phyloP scores from a whole-genome alignment of 1,140 invertebrate genomes.

The Drosophila nebulosa region DNA sequence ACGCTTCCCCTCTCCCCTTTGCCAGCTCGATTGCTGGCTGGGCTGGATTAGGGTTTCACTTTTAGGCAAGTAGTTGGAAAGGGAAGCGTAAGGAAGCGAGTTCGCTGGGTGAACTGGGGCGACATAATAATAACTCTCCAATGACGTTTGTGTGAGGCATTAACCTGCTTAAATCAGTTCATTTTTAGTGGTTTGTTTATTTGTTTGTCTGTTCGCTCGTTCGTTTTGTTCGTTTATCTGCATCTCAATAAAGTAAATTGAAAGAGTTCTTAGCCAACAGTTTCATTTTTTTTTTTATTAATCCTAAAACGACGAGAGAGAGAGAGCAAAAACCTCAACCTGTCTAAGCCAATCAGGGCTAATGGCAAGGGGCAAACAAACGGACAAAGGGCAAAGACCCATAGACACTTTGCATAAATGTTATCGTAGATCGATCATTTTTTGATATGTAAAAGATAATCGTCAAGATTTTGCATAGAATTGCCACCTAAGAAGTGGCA shows the following conservation, averaged over 20 bases:
- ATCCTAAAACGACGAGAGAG: neutral
- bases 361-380: neutral
- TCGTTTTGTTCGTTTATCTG: neutral
- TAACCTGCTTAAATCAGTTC: slow-evolving; percentile 13
- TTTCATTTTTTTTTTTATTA: neutral
- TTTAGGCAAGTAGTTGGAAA: neutral
- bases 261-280: neutral
- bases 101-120: neutral
- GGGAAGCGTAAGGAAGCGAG: too few relatives aligned
- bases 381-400: too few relatives aligned
- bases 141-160: slow-evolving; percentile 5
- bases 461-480: too few relatives aligned
- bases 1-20: too few relatives aligned
- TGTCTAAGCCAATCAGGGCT: neutral
- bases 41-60: neutral
- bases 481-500: too few relatives aligned
- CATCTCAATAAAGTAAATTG: neutral
- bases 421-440: too few relatives aligned
- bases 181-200: slow-evolving; percentile 4
- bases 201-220: neutral
- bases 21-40: neutral
- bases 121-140: slow-evolving; percentile 8
- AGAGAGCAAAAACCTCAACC: too few relatives aligned
- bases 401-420: too few relatives aligned
- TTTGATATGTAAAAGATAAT: too few relatives aligned